Evolutionary conservation across 2,113 vertebrate species (phyloP).

Genomic region (Orientallactaga bullata): DNA sequence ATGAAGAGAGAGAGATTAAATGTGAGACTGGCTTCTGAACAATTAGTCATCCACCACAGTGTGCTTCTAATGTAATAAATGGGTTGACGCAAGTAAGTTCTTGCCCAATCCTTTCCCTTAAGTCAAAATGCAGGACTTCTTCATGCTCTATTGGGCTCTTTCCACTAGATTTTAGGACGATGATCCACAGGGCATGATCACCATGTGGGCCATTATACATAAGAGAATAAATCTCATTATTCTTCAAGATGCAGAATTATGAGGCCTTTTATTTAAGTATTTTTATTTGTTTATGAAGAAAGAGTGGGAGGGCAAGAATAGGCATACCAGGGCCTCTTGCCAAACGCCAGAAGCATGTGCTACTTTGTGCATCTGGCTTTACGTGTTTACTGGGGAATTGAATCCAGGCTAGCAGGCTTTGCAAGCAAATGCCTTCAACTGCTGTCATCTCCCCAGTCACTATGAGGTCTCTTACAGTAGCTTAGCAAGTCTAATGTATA

Average conservation of each 20-base stretch:
- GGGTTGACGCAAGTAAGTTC: not conserved
- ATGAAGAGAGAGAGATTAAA: too few relatives aligned
- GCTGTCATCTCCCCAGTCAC: too few relatives aligned
- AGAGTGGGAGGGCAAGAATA: too few relatives aligned
- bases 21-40: not conserved
- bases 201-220: not conserved
- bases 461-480: not conserved
- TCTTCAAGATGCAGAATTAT: conserved; percentile 20
- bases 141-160: not conserved
- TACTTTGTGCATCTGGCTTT: too few relatives aligned
- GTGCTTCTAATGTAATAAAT: not conserved
- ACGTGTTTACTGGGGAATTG: too few relatives aligned
- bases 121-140: not conserved
- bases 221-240: conserved; percentile 33
- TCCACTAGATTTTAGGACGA: not conserved
- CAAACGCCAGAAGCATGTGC: too few relatives aligned
- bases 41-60: not conserved
- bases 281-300: too few relatives aligned
- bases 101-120: not conserved
- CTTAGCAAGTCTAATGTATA: not conserved
- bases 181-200: not conserved
- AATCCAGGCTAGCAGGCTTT: too few relatives aligned
- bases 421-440: too few relatives aligned
- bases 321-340: too few relatives aligned
- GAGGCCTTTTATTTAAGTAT: not conserved